Base-by-base conservation (phyloP, 2,113 vertebrate genomes). In the Dermatemys mawii region DNA sequence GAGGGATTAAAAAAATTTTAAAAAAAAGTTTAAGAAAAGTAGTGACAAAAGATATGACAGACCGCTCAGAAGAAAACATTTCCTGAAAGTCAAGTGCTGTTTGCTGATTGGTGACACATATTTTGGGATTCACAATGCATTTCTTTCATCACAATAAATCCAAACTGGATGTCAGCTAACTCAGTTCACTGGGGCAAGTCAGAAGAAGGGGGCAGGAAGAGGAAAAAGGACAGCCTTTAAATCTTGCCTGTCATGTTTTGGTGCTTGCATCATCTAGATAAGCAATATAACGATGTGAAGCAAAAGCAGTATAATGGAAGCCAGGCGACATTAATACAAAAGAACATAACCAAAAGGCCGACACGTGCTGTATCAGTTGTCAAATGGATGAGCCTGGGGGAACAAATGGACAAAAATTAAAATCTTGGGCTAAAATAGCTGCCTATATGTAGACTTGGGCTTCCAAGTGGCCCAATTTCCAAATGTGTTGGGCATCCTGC, bases 1-100 rank as follows among this genome's bases (percentile, higher is more conserved):
- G 88, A 85, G 87, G 93, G 96, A 97, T 97, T n/a, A n/a, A n/a
- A n/a, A 98, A 98, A 98, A 97, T 97, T 76, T 94, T 94, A 55
- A 14, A n/a, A 32, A 11, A 32, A 96, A 97, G n/a, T n/a, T n/a
- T n/a, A 98, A 97, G 96, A 96, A 29, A 80, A 32, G 48, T 32
- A n/a, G 44, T 86, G 84, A 96, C 88, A 96, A 97, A 98, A 97
- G 96, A 96, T 83, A 83, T 98, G 94, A 95, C 95, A 97, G 88
- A 85, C 87, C 80, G 95, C 91, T 96, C 57, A 55, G n/a, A 89
- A 73, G 82, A 92, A 73, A 97, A 93, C 44, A 73, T 83, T 94
- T 83, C 78, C 78, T 95, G 82, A 84, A 93, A 97, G 87, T 94
- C 76, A 92, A 92, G 75, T 0, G 0, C 50, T 90, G 88, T 97